Base-by-base conservation (phyloP, 2,113 vertebrate genomes). In the Pipra filicauda region DNA sequence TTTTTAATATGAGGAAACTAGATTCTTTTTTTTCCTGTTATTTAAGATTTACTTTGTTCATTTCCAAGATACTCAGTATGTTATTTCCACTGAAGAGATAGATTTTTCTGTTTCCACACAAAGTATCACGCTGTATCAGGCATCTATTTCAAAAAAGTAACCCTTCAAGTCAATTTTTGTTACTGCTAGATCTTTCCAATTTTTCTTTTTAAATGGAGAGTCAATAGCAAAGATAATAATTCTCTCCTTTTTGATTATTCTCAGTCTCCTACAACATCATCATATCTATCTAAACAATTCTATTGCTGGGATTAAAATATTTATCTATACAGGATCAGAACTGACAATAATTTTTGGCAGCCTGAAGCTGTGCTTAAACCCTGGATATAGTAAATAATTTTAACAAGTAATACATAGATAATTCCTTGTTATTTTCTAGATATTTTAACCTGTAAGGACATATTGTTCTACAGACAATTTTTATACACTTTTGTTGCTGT, bases 171-270 rank as follows among this genome's bases (percentile, higher is more conserved):
- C 43, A 81, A n/a, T 69, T 91, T 89, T 49, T 85, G 64, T 77
- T 94, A 82, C 61, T 49, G 6, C 35, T 70, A 17, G 39, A 86
- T 48, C 82, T 73, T 91, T 89, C 58, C 66, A 89, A 57, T 67
- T 23, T 92, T 93, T 82, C 23, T 65, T 44, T 95, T 90, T 89
- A 92, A 96, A 73, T 59, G 18, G 30, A 74, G n/a, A 88, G 33
- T 43, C 43, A 83, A 58, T 64, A 93, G 52, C 57, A 92, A 95
- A 69, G 11, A 33, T 39, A 91, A 62, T 43, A 8, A 78, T 89
- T 94, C 43, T 67, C 48, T 24, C 18, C 17, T 27, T 91, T 58
- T 14, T 31, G 62, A 61, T 70, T 77, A 72, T 65, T 58, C 35
- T 83, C 43, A 1, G 13, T 33, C 26, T 77, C 55, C 66, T 79